Evolutionary conservation across 1,140 invertebrate species (phyloP).

Genomic region (Physella acuta): DNA sequence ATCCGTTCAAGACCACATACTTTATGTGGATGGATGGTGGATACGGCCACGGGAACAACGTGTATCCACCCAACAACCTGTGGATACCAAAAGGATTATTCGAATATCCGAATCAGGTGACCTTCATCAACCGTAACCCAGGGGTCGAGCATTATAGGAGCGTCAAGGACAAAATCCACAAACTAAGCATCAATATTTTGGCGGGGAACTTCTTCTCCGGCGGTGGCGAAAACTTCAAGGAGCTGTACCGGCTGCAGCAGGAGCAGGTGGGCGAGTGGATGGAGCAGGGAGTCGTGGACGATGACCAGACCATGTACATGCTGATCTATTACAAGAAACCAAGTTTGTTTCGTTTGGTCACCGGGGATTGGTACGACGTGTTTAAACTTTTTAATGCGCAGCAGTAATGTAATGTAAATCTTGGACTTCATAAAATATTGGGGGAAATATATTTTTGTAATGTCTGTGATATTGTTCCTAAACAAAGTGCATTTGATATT

Average conservation of each 20-base stretch:
- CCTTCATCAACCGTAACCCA: slow-evolving; percentile 11
- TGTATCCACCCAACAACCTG: slow-evolving; percentile 22
- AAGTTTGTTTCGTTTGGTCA: no score
- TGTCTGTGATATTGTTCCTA: no score
- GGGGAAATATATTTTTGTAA: no score
- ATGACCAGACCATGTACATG: no score
- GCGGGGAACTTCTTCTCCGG: slow-evolving; percentile 24
- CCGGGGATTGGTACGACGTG: no score
- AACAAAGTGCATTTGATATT: no score
- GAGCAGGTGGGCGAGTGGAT: slow-evolving; percentile 22
- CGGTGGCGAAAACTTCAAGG: not conserved
- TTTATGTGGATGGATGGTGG: slow-evolving; percentile 29
- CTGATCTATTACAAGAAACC: no score
- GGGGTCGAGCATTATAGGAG: not conserved
- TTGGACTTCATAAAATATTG: no score
- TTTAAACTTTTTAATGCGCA: no score
- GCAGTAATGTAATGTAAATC: no score
- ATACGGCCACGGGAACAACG: slow-evolving; percentile 27
- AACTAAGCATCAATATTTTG: slow-evolving; percentile 25
- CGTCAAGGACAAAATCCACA: slow-evolving; percentile 10
- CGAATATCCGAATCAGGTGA: slow-evolving; percentile 12
- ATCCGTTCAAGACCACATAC: slow-evolving; percentile 23
- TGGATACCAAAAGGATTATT: slow-evolving; percentile 23
- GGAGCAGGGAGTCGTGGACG: slow-evolving; percentile 19
- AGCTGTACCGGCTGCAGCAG: slow-evolving; percentile 21